A percentile compares a stretch with the other conserved stretches of the same genome.
Conservation (phyloP, 2,797 vertebrate genomes). For the Onychomys torridus region DNA sequence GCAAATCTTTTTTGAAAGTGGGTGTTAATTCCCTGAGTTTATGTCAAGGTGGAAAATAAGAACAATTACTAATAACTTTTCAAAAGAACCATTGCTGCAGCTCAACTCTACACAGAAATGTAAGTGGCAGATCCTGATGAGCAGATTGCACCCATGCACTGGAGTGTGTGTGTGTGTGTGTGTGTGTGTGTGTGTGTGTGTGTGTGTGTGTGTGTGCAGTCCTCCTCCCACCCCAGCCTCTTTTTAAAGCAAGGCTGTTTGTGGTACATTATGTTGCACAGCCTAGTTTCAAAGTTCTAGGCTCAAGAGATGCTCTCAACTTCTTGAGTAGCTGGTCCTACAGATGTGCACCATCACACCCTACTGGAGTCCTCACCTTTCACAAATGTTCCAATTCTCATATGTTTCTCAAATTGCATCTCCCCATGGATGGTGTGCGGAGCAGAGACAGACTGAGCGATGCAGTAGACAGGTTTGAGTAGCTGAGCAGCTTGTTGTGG, state of each 20-base stretch:
- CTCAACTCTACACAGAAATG: background rate
- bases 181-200: background rate
- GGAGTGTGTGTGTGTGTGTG: background rate
- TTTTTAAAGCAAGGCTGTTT: background rate
- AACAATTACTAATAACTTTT: constrained; percentile 33
- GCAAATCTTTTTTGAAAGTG: constrained; percentile 49
- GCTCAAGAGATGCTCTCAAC: background rate
- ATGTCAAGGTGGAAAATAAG: constrained; percentile 33
- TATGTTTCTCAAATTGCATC: background rate
- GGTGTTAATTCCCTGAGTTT: constrained; percentile 8
- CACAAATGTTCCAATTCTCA: background rate
- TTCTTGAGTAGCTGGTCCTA: background rate
- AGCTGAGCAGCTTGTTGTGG: background rate
- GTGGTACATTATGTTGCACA: background rate
- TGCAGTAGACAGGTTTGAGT: background rate
- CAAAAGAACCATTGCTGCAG: background rate
- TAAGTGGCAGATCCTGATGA: background rate
- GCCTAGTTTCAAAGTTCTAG: background rate
- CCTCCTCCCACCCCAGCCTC: background rate
- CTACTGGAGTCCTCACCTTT: background rate
- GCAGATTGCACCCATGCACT: background rate
- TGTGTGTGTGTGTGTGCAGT: background rate
- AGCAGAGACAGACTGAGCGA: background rate
- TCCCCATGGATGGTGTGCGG: background rate
- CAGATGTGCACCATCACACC: background rate